Conservation (phyloP, 2,888 invertebrate genomes). For the Acronicta aceris region DNA sequence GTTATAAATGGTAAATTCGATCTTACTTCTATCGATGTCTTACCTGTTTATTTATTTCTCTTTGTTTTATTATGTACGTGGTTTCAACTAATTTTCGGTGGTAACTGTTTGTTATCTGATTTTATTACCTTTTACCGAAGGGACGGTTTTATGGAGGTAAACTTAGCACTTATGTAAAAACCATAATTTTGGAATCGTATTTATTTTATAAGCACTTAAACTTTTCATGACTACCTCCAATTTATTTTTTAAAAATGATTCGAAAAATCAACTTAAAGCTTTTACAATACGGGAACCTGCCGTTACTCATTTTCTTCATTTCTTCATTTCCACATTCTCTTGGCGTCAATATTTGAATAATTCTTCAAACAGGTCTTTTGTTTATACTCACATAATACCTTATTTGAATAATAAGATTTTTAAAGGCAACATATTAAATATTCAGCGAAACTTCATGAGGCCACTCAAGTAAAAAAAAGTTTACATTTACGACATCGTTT, state of each 20-base stretch:
- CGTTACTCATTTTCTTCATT: slow-evolving; percentile 25
- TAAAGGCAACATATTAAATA: slow-evolving; percentile 48
- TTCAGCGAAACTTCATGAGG: slow-evolving; percentile 46
- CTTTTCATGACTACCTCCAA: too few relatives aligned
- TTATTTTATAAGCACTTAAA: too few relatives aligned
- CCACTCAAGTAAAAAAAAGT: slow-evolving; percentile 33
- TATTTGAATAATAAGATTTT: slow-evolving; percentile 53
- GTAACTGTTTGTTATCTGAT: too few relatives aligned
- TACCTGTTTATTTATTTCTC: not conserved
- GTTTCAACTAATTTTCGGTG: too few relatives aligned
- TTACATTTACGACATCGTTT: slow-evolving; percentile 13
- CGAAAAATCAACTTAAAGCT: slow-evolving; percentile 25
- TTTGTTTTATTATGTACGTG: too few relatives aligned
- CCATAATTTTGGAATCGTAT: too few relatives aligned
- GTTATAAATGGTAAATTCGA: not conserved
- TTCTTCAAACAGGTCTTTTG: slow-evolving; percentile 31
- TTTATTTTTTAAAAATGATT: slow-evolving; percentile 4
- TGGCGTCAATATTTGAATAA: slow-evolving; percentile 42
- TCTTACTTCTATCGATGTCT: not conserved
- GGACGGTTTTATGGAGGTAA: too few relatives aligned
- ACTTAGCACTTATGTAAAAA: too few relatives aligned
- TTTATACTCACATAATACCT: slow-evolving; percentile 38
- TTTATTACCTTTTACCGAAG: too few relatives aligned
- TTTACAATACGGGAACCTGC: slow-evolving; percentile 22
- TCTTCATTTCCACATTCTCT: slow-evolving; percentile 41